Percentiles rank a stretch among this genome's conserved stretches.
These are phyloP conservation scores for Matsumurasca onukii DNA, from an alignment of 1,140 invertebrate genomes.

Conservation along the genomic window DNA sequence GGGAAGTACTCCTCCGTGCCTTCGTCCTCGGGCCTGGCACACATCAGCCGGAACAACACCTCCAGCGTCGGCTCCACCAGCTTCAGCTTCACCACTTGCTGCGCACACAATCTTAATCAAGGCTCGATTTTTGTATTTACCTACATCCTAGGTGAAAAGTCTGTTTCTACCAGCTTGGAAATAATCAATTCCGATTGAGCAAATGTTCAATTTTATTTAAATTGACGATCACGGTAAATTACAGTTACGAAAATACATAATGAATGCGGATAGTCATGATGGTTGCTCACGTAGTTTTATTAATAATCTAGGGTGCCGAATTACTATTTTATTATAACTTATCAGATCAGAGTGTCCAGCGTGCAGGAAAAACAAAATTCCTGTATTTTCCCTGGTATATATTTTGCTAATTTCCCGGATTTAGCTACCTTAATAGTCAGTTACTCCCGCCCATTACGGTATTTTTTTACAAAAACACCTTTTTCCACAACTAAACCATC, in stretches of 20 bases:
- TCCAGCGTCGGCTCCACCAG: conserved; percentile 69
- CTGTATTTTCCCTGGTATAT: no score
- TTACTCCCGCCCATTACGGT: no score
- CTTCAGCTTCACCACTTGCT: conserved; percentile 66
- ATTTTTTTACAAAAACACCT: no score
- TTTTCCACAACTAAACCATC: no score
- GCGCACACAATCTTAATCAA: background rate
- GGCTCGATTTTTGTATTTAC: background rate
- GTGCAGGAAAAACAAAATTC: no score
- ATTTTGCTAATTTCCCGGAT: no score
- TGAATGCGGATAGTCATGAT: no score
- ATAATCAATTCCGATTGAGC: background rate
- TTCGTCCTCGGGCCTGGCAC: conserved; percentile 56
- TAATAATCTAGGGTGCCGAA: no score
- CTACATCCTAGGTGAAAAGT: background rate
- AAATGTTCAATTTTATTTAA: background rate
- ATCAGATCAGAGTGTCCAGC: no score
- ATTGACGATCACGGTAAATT: conserved; percentile 2
- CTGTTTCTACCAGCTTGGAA: background rate
- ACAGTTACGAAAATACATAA: background rate
- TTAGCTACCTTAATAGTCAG: no score
- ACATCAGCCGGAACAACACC: conserved; percentile 68
- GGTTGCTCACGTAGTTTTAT: no score
- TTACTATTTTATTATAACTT: no score
- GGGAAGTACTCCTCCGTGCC: conserved; percentile 61